Base-by-base conservation (phyloP, 2,113 vertebrate species). In the Perccottus glenii region DNA sequence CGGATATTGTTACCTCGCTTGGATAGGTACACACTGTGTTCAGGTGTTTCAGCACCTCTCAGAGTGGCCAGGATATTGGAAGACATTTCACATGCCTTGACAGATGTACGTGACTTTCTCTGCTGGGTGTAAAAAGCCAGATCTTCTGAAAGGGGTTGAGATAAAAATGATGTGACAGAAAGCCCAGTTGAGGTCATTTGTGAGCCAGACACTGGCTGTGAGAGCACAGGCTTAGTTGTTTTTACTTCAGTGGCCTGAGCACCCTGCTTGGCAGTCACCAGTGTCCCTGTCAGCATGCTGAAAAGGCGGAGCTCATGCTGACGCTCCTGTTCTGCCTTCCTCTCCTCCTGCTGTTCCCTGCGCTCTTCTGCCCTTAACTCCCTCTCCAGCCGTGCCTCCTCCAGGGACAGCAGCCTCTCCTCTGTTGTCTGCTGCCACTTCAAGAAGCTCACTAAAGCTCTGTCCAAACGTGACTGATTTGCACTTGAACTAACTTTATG, bases 231-330 rank as follows among this genome's bases (percentile, higher is more conserved):
- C 48, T 81, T 70, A 0, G 36, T 0, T 0, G 58, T 9, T 4
- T 60, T 27, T 4, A 68, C 49, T 1, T 7, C 12, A 0, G 70
- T 6, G 5, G 77, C 16, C 2, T 64, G 32, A 8, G 60, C 40
- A 6, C 42, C 69, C 51, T 82, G 77, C 46, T 70, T 89, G 74
- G 78, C 86, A 19, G 61, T 14, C 15, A 56, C 86, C 69, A 85
- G 49, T 0, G 3, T 92, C 56, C 91, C 90, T 0, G 92, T 84
- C 6, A 98, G 90, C 71, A 96, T 80, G 0, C 33, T 85, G 83
- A 94, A 90, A 76, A 97, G 91, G 46, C 92, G 93, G 11, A 94
- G 90, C 82, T 96, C 94, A 0, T 95, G 93, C 40, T 95, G 92
- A 0, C 89, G 69, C 66, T 94, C 91, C 84, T 90, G 87, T 44